phyloP scores from a whole-genome alignment of 2,888 invertebrate genomes.

The Parnassius apollo region DNA sequence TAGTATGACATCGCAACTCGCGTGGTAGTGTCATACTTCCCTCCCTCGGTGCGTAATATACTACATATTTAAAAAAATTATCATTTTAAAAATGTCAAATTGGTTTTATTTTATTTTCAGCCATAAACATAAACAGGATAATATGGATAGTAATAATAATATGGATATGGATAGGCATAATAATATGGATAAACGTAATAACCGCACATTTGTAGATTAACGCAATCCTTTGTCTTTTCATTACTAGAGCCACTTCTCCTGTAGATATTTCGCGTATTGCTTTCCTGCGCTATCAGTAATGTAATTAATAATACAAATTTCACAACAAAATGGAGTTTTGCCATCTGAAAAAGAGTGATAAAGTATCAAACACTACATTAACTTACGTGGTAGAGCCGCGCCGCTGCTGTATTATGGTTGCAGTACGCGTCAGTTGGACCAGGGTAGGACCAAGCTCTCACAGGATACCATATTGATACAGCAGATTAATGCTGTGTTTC shows the following conservation, averaged over 20 bases:
- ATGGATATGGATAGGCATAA: constrained; percentile 35
- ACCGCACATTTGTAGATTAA: neutral
- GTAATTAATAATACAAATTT: neutral
- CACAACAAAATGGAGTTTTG: neutral
- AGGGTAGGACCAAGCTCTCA: too few species aligned
- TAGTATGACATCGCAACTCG: too few species aligned
- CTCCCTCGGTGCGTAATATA: too few species aligned
- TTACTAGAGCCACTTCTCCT: constrained; percentile 3
- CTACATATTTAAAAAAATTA: too few species aligned
- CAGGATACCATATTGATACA: too few species aligned
- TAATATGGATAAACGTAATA: constrained; percentile 11
- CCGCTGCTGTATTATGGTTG: too few species aligned
- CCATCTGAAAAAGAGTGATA: constrained; percentile 6
- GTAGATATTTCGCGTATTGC: neutral
- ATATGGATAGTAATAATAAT: constrained; percentile 31
- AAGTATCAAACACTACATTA: neutral
- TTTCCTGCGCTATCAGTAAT: neutral
- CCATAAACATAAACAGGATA: constrained; percentile 36
- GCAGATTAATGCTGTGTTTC: too few species aligned
- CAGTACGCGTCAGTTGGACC: too few species aligned
- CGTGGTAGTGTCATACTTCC: too few species aligned
- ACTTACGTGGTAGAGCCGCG: too few species aligned
- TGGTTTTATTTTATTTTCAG: constrained; percentile 12
- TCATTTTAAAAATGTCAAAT: too few species aligned
- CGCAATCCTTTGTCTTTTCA: neutral